These are phyloP conservation scores for Drosophila sordidula DNA, from an alignment of 2,888 invertebrate genomes.

Conservation along the genomic window DNA sequence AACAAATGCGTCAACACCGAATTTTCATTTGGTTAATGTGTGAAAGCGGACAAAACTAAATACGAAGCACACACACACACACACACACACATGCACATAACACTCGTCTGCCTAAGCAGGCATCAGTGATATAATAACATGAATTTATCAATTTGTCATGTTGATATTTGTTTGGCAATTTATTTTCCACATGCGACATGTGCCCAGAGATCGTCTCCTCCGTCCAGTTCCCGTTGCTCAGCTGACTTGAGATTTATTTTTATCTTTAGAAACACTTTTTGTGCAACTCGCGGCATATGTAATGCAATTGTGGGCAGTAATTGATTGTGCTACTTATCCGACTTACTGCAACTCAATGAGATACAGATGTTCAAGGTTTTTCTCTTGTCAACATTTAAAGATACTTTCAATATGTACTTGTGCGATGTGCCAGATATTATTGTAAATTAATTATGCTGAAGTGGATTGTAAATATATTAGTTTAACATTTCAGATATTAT, in stretches of 20 bases:
- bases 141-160: constrained; percentile 83
- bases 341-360: constrained; percentile 39
- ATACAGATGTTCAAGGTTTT: constrained; percentile 43
- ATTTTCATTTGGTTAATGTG: constrained; percentile 82
- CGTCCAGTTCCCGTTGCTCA: constrained; percentile 35
- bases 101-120: constrained; percentile 43
- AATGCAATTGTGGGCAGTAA: constrained; percentile 74
- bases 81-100: constrained; percentile 17
- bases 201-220: constrained; percentile 21
- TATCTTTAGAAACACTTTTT: constrained; percentile 60
- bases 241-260: constrained; percentile 29
- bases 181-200: constrained; percentile 73
- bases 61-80: constrained; percentile 38
- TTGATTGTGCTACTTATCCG: constrained; percentile 72
- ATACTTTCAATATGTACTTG: constrained; percentile 1
- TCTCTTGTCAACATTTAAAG: constrained; percentile 4
- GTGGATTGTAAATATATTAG: neutral
- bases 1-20: constrained; percentile 82
- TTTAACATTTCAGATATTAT: neutral
- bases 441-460: neutral
- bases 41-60: constrained; percentile 67
- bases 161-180: constrained; percentile 81
- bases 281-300: constrained; percentile 42
- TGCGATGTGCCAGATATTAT: neutral
- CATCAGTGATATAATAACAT: constrained; percentile 78